Evolutionary conservation across 1,140 invertebrate genomes (phyloP).

Genomic region (Lordiphosa collinella): DNA sequence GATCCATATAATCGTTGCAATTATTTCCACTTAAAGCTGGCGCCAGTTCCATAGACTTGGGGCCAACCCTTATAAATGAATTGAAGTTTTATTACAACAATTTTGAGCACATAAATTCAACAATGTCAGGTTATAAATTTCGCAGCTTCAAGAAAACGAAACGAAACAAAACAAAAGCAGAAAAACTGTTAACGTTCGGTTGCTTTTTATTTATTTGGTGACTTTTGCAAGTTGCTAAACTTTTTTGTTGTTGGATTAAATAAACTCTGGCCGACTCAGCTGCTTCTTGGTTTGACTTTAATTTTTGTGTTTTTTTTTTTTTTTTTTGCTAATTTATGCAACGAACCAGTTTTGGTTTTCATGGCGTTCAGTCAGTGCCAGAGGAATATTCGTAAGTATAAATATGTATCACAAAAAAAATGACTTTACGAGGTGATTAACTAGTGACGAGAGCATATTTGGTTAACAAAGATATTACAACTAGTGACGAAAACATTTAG

Average conservation of each 20-base stretch:
- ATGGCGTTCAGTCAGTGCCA: constrained; percentile 35
- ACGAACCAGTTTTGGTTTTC: constrained; percentile 68
- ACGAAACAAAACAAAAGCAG: constrained; percentile 19
- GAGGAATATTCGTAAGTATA: constrained; percentile 18
- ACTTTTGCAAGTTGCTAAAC: constrained; percentile 68
- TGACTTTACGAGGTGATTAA: neutral
- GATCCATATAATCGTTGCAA: constrained; percentile 27
- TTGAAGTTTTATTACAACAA: constrained; percentile 68
- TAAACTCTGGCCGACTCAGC: constrained; percentile 32
- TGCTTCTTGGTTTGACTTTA: constrained; percentile 33
- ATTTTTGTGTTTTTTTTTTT: constrained; percentile 32
- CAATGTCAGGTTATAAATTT: constrained; percentile 76
- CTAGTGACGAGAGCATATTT: neutral
- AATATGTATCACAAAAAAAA: neutral
- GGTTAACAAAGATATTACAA: no score
- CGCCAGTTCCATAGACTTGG: constrained; percentile 34
- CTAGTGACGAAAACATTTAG: no score
- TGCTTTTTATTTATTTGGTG: constrained; percentile 71
- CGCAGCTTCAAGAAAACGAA: constrained; percentile 24
- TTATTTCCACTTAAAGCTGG: constrained; percentile 50
- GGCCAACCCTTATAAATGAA: constrained; percentile 2
- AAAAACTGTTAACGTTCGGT: constrained; percentile 35
- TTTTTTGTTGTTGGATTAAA: constrained; percentile 39
- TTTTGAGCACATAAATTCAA: constrained; percentile 65
- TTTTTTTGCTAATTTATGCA: constrained; percentile 68